Conservation (phyloP, 2,888 invertebrate genomes). For the Drosophila borealis region DNA sequence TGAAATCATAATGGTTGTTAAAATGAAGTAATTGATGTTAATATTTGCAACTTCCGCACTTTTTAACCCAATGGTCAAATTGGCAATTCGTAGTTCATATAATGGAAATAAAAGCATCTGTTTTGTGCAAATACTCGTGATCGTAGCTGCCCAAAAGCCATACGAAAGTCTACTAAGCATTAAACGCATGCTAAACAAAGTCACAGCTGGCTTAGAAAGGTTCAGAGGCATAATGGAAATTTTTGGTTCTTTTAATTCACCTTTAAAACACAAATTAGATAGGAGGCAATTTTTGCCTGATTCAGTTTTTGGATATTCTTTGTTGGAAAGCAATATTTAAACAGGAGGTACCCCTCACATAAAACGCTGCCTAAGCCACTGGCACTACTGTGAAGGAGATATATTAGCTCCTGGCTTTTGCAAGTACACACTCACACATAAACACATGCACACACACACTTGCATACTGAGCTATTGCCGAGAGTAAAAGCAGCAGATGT, state of each 20-base stretch:
- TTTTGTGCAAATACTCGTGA: slow-evolving; percentile 29
- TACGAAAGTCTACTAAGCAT: slow-evolving; percentile 4
- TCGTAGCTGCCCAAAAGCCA: slow-evolving; percentile 16
- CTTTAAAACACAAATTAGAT: no score
- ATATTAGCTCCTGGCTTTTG: slow-evolving; percentile 19
- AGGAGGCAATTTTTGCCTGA: neutral
- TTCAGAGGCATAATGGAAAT: neutral
- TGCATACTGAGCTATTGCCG: slow-evolving; percentile 17
- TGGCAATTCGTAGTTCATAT: slow-evolving; percentile 32
- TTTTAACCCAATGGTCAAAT: slow-evolving; percentile 31
- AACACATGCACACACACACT: neutral
- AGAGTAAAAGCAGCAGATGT: slow-evolving; percentile 25
- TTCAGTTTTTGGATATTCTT: no score
- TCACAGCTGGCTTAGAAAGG: neutral
- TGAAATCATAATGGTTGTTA: slow-evolving; percentile 6
- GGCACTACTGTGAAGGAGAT: slow-evolving; percentile 26
- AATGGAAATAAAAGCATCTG: slow-evolving; percentile 48
- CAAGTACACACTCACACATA: slow-evolving; percentile 8
- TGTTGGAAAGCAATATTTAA: neutral
- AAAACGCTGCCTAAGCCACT: slow-evolving; percentile 34
- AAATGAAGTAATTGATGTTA: slow-evolving; percentile 19
- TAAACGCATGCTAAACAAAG: slow-evolving; percentile 1
- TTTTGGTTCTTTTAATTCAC: no score
- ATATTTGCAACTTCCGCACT: slow-evolving; percentile 20
- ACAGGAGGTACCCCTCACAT: slow-evolving; percentile 3